Evolutionary conservation across 2,797 vertebrate genomes (phyloP).

Genomic region (Hemitrygon akajei): DNA sequence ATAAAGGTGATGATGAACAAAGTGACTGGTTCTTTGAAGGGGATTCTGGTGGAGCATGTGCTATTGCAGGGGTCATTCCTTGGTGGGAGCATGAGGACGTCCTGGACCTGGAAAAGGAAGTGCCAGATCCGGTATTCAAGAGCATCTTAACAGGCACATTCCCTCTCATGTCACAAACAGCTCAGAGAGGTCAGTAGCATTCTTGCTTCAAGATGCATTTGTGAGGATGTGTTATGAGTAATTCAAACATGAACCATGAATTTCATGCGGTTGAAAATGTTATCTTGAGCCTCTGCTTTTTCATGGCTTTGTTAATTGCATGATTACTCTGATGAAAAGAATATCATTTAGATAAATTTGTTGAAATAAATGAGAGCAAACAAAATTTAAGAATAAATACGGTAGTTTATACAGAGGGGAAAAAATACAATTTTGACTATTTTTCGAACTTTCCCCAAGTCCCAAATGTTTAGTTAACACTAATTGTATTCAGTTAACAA

Average conservation of each 20-base stretch:
- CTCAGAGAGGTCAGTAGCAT: slow-evolving; percentile 62
- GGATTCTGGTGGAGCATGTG: slow-evolving; percentile 83
- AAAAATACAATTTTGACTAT: background rate
- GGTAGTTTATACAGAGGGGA: background rate
- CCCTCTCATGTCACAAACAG: slow-evolving; percentile 64
- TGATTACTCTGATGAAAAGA: background rate
- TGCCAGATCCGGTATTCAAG: slow-evolving; percentile 84
- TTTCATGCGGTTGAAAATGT: background rate
- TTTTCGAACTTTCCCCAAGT: background rate
- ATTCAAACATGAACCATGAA: slow-evolving; percentile 7
- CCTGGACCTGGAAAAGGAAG: slow-evolving; percentile 68
- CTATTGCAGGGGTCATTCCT: slow-evolving; percentile 80
- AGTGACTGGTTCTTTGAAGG: slow-evolving; percentile 97
- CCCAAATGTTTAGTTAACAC: background rate
- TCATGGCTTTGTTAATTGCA: slow-evolving; percentile 1
- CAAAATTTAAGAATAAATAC: background rate
- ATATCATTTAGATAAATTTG: background rate
- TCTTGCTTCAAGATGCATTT: slow-evolving; percentile 15
- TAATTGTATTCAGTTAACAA: background rate
- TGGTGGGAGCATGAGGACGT: slow-evolving; percentile 92
- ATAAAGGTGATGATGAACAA: slow-evolving; percentile 86
- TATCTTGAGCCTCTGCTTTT: background rate
- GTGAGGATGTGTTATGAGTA: background rate
- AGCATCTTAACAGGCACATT: slow-evolving; percentile 90
- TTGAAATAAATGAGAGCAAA: background rate